Evolutionary conservation across 2,113 vertebrate species (phyloP).

Genomic region (Cavia aperea): DNA sequence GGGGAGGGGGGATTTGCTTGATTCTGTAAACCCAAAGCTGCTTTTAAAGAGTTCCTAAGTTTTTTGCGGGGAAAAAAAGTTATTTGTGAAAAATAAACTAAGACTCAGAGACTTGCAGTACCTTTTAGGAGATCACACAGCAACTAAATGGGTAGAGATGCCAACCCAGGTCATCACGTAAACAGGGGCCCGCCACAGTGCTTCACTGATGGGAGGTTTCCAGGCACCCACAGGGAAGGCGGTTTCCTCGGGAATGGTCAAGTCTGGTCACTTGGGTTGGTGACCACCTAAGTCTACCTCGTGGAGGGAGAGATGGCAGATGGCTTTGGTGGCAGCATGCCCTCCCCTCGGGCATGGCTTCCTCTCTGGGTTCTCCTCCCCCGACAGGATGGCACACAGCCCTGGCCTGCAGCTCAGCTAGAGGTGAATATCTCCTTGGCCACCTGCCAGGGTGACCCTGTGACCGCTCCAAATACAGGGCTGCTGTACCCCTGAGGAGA

Average conservation of each 20-base stretch:
- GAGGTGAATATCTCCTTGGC: constrained; percentile 61
- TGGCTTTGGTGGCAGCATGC: constrained; percentile 16
- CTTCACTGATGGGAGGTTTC: not conserved
- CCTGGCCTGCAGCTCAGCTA: constrained; percentile 30
- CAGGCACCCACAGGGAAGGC: not conserved
- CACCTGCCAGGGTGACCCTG: constrained; percentile 9
- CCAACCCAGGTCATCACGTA: not conserved
- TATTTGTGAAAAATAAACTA: constrained; percentile 10
- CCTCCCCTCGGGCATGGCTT: constrained; percentile 34
- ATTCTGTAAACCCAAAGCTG: not conserved
- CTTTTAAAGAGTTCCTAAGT: not conserved
- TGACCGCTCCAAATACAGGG: not conserved
- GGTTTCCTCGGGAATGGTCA: not conserved
- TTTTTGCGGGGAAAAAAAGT: not conserved
- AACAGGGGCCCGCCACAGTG: not conserved
- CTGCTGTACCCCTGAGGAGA: constrained; percentile 13
- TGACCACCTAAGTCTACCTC: not conserved
- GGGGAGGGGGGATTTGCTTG: not conserved
- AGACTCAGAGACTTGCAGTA: constrained; percentile 25
- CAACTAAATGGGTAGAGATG: not conserved
- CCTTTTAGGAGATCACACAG: constrained; percentile 38
- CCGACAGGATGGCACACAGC: not conserved
- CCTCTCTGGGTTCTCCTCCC: not conserved
- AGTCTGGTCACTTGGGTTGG: not conserved
- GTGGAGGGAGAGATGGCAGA: constrained; percentile 39